phyloP scores from a whole-genome alignment of 2,113 vertebrate species.

The Phrynosoma blainvillii region DNA sequence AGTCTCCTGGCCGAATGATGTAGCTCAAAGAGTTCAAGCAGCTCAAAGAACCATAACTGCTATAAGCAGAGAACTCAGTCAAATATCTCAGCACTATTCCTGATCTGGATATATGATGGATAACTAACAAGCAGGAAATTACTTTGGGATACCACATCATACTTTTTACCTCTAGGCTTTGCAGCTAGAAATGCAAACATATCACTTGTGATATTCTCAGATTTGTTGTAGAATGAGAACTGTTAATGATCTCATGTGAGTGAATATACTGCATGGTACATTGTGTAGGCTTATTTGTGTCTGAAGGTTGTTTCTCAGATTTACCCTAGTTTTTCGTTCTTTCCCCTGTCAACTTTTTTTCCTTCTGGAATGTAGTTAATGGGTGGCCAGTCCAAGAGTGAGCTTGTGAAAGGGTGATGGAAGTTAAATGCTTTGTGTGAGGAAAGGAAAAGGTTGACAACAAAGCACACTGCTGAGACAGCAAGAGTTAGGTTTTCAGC shows the following conservation, averaged over 20 bases:
- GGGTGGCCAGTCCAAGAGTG: slow-evolving; percentile 55
- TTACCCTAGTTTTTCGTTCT: slow-evolving; percentile 57
- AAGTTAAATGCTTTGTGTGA: slow-evolving; percentile 50
- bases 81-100: background rate
- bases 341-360: slow-evolving; percentile 33
- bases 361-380: slow-evolving; percentile 56
- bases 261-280: slow-evolving; percentile 28
- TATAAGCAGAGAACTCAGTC: slow-evolving; percentile 11
- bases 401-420: background rate
- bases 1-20: background rate
- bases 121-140: slow-evolving; percentile 35
- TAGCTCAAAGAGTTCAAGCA: background rate
- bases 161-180: slow-evolving; percentile 56
- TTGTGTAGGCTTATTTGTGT: slow-evolving; percentile 30
- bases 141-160: slow-evolving; percentile 44
- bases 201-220: slow-evolving; percentile 35
- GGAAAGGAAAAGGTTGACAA: slow-evolving; percentile 55
- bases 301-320: slow-evolving; percentile 45
- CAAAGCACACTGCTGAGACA: slow-evolving; percentile 38
- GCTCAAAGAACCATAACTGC: slow-evolving; percentile 7
- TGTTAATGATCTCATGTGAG: slow-evolving; percentile 50
- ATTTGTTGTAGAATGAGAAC: slow-evolving; percentile 56
- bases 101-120: slow-evolving; percentile 9
- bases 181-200: slow-evolving; percentile 52
- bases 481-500: slow-evolving; percentile 37